These are phyloP conservation scores for Petrocephalus sullivani DNA, from an alignment of 2,797 vertebrate species.

Conservation along the genomic window DNA sequence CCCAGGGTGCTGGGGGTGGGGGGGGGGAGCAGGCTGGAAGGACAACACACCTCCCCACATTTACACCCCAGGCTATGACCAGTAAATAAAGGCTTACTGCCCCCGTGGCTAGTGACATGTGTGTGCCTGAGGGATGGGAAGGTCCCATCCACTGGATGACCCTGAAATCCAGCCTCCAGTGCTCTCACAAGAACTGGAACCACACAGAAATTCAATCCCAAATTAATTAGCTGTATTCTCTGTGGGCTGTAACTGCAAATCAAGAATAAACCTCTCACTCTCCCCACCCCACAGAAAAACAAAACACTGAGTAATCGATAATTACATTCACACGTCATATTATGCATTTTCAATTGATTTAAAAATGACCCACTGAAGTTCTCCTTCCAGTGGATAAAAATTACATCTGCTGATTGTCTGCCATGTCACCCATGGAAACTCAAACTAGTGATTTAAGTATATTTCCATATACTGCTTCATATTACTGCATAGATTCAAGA, in stretches of 20 bases:
- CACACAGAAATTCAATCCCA: background rate
- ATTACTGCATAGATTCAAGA: background rate
- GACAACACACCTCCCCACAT: background rate
- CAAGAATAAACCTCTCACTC: background rate
- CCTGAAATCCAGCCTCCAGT: background rate
- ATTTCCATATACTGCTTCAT: background rate
- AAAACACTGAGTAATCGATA: background rate
- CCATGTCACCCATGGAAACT: background rate
- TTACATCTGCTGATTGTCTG: background rate
- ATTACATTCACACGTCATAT: background rate
- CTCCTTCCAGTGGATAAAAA: background rate
- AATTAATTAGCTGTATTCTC: conserved; percentile 10
- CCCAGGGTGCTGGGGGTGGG: background rate
- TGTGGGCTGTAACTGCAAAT: background rate
- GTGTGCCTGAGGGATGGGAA: background rate
- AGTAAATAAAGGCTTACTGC: background rate
- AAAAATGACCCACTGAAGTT: background rate
- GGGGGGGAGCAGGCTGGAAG: background rate
- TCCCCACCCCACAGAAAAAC: background rate
- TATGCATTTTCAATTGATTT: background rate
- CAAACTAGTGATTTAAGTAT: background rate
- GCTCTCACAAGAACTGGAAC: background rate
- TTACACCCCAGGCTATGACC: background rate
- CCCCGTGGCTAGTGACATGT: background rate
- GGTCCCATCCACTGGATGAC: background rate